These are phyloP conservation scores for Mormoops blainvillei DNA, from an alignment of 2,113 vertebrate species.

Conservation along the genomic window DNA sequence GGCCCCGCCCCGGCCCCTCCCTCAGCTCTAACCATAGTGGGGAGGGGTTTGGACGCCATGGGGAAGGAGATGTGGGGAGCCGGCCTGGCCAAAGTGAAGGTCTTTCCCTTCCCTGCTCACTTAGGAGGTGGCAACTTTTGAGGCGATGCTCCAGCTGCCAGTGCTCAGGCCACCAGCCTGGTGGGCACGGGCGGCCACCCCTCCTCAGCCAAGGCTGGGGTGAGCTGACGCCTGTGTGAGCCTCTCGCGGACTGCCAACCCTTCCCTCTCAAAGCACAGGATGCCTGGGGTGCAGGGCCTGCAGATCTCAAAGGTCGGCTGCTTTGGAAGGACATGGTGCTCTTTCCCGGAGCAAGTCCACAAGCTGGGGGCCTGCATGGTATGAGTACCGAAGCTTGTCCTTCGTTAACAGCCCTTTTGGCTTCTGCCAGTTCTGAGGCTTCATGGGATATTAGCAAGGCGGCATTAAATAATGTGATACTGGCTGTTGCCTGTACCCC, in stretches of 20 bases:
- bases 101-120: not conserved
- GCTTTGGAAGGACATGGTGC: not conserved
- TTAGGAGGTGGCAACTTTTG: not conserved
- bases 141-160: not conserved
- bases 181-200: not conserved
- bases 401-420: not conserved
- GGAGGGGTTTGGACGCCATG: not conserved
- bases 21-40: not conserved
- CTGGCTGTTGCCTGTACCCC: not conserved
- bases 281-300: not conserved
- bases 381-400: not conserved
- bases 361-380: not conserved
- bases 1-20: not conserved
- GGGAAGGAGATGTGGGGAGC: not conserved
- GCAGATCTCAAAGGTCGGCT: not conserved
- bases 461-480: not conserved
- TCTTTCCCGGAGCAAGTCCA: not conserved
- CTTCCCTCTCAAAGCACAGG: not conserved
- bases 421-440: not conserved
- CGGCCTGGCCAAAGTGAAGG: not conserved
- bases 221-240: not conserved
- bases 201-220: not conserved
- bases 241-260: not conserved
- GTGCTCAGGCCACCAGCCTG: not conserved
- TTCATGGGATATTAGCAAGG: not conserved